Base-by-base conservation (phyloP, 1,140 invertebrate genomes). In the Condylostylus longicornis region DNA sequence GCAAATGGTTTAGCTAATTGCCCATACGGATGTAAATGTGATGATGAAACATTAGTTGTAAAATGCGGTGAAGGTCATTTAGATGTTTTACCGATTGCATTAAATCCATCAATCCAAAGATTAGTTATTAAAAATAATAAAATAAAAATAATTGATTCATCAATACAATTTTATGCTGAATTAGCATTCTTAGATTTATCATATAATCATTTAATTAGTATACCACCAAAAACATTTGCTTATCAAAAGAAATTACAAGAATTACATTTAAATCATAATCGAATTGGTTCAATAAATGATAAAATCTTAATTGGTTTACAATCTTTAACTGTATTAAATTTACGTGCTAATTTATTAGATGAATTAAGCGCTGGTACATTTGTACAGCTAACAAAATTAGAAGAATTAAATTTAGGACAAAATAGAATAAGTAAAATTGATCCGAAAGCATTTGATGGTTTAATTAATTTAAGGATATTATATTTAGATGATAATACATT, bases 1-100 rank as follows among this genome's bases (percentile, higher is more conserved):
- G 38, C 50, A 44, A 48, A 38, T 33, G 53, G 48, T 20, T 27
- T 71, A 42, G 66, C 68, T 27, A 71, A 71, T 44, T 89, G 85
- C 57, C 85, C 84, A 1, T 72, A 56, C 39, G 77, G 75, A 35
- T 90, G 86, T 58, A 73, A 66, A 52, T 90, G 86, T 62, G 82
- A 91, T 60, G 86, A 93, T 49, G 81, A 87, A 34, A 85, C 76
- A 1, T 71, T 88, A 34, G 76, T 83, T n/a, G 87, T 89, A 1
- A 74, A 77, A 33, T 91, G 88, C 58, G 73, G 83, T 43, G 76
- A 77, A 49, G 83, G 80, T 45, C 82, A 79, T 41, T 65, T 91
- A 27, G 84, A 89, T 61, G 81, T 88, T 12, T 75, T 91, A 29
- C 88, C 87, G 23, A 90, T 91, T 45, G 82, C 86, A 1, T 66